Base-by-base conservation (phyloP, 2,888 invertebrate species). In the Papilio gigon region DNA sequence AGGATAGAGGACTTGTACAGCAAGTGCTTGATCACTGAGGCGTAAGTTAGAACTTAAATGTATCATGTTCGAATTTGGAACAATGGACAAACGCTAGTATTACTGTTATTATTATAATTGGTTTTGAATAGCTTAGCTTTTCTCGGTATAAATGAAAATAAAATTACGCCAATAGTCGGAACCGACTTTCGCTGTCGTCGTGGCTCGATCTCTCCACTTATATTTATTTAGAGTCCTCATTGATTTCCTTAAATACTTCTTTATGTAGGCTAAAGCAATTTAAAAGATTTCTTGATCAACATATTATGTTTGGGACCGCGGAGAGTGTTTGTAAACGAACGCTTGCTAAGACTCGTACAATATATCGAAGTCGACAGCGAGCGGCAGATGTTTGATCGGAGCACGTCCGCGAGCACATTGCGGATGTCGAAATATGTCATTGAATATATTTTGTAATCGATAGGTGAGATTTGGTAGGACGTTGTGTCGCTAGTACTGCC, bases 121-220 rank as follows among this genome's bases (percentile, higher is more conserved):
- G 17, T 12, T 4, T 22, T 6, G 4, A 22, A 22, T 11, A 9
- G 11, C 11, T 22, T 22, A 5, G 14, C 33, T 33, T 8, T 6
- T 33, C 33, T 33, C 33, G 40, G 58, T 58, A 20, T 1, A 17
- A 17, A n/a, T 1, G 0, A 27, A n/a, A 53, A 25, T 6, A 1
- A 5, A 14, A n/a, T 17, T 40, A 1, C 8, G 9, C 20, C n/a
- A 30, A 9, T 1, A 37, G n/a, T 0, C 72, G 11, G 11, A 1
- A 11, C 4, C 2, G 11, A n/a, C n/a, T n/a, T n/a, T 47, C 47
- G 75, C 75, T 14, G 0, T 17, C 66, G 59, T 70, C n/a, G 37
- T 77, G 72, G 78, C 77, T 73, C 30, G 61, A 67, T 20, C 5
- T 20, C 17, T n/a, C 30, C 22, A 53, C 37, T 61, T 53, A 61